Base-by-base conservation (phyloP, 2,888 invertebrate genomes). In the Napeogenes sylphis region DNA sequence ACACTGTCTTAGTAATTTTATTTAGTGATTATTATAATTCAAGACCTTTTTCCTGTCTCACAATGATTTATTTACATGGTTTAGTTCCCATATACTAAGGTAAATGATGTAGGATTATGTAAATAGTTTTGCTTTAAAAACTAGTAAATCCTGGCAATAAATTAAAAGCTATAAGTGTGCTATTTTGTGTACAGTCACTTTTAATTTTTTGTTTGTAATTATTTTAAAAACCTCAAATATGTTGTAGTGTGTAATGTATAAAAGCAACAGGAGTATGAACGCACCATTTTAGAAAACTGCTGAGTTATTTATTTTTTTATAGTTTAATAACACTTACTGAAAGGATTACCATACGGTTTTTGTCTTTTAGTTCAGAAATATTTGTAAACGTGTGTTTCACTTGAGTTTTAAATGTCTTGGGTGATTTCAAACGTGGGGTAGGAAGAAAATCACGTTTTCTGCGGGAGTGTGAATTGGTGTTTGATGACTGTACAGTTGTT, bases 111-210 rank as follows among this genome's bases (percentile, higher is more conserved):
- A 82, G 80, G 78, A 79, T 83, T 84, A 82, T 87, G 87, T 88
- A 87, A 84, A 88, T 88, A 88, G 81, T 78, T 81, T 81, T 82
- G 81, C 81, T 81, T 83, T 76, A 76, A 75, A 74, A 72, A 70
- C 63, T 66, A 70, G 68, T 72, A 72, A 72, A 76, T 74, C 77
- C 77, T 68, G 73, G 73, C 74, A 75, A 78, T 77, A 71, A 74
- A 73, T 51, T 51, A 3, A 72, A 73, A 71, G 67, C 71, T 67
- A 71, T 68, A 73, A 63, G 62, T 62, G 68, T 72, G 72, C 65
- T 68, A 65, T 69, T 58, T 21, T 69, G 45, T 71, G 69, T 70
- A 71, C 71, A 71, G 66, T 68, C 59, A 59, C 56, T 56, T 55
- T 45, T 62, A 58, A 57, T 64, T 46, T 21, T 59, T 57, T 53